These are phyloP conservation scores for Promerops cafer DNA, from an alignment of 2,113 vertebrate species.

Conservation along the genomic window DNA sequence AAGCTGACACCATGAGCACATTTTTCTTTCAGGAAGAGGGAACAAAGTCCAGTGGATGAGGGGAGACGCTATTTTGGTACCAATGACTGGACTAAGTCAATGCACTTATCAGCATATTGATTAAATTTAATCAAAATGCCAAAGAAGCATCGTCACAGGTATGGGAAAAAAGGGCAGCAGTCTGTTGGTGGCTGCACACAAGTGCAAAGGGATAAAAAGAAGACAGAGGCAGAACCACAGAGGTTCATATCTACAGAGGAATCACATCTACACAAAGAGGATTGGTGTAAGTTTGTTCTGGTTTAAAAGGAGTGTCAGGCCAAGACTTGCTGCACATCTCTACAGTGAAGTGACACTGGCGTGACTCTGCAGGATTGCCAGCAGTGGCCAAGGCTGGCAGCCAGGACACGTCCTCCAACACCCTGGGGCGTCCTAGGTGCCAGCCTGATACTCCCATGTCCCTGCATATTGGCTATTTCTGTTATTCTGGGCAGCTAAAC, in stretches of 20 bases:
- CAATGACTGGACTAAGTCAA: not conserved
- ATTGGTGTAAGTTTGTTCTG: not conserved
- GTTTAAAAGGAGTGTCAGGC: not conserved
- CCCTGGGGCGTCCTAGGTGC: not conserved
- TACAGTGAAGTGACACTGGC: not conserved
- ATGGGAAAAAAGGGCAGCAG: not conserved
- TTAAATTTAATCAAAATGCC: not conserved
- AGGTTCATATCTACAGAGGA: not conserved
- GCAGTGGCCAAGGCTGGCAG: not conserved
- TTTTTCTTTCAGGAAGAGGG: not conserved
- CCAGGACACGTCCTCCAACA: not conserved
- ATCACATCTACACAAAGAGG: not conserved
- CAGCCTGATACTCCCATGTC: not conserved
- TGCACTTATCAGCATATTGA: accelerated
- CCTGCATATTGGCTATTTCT: not conserved
- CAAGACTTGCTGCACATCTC: not conserved
- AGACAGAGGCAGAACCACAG: not conserved
- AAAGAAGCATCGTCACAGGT: not conserved
- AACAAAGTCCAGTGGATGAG: not conserved
- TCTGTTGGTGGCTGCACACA: not conserved
- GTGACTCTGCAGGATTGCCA: accelerated
- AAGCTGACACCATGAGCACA: accelerated
- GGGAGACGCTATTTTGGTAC: not conserved
- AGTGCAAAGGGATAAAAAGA: not conserved
- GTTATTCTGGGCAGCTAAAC: not conserved